Evolutionary conservation across 2,797 vertebrate genomes (phyloP).

Genomic region (Labroides dimidiatus): DNA sequence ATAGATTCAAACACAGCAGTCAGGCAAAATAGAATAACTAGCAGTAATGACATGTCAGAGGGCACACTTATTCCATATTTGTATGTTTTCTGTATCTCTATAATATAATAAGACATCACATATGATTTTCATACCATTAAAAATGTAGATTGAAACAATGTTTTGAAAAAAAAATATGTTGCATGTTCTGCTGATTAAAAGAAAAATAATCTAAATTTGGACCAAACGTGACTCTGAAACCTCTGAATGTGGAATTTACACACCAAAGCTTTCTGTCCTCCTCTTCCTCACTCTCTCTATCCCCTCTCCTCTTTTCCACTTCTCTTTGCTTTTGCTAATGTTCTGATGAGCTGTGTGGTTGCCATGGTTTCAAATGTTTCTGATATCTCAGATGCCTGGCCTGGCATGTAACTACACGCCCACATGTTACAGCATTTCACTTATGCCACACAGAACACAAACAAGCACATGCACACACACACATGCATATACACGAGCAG

Average conservation of each 20-base stretch:
- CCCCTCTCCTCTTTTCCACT: constrained; percentile 38
- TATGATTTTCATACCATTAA: background rate
- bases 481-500: constrained; percentile 2
- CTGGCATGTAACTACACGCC: constrained; percentile 71
- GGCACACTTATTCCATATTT: background rate
- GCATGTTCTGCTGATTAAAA: background rate
- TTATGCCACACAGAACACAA: constrained; percentile 41
- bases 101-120: background rate
- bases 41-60: background rate
- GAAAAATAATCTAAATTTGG: background rate
- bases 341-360: constrained; percentile 67
- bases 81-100: background rate
- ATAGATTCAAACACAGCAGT: constrained; percentile 1
- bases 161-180: background rate
- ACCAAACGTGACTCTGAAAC: constrained; percentile 12
- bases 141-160: too few species aligned
- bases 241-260: constrained; percentile 9
- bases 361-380: constrained; percentile 77
- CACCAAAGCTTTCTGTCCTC: constrained; percentile 24
- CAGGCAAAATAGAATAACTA: constrained; percentile 3
- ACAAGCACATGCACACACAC: background rate
- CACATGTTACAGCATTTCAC: constrained; percentile 64
- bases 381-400: constrained; percentile 64
- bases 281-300: constrained; percentile 32
- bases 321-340: constrained; percentile 52